A percentile compares a stretch with the other conserved stretches of the same genome.
Conservation (phyloP, 1,140 invertebrate genomes). For the Nomia melanderi region DNA sequence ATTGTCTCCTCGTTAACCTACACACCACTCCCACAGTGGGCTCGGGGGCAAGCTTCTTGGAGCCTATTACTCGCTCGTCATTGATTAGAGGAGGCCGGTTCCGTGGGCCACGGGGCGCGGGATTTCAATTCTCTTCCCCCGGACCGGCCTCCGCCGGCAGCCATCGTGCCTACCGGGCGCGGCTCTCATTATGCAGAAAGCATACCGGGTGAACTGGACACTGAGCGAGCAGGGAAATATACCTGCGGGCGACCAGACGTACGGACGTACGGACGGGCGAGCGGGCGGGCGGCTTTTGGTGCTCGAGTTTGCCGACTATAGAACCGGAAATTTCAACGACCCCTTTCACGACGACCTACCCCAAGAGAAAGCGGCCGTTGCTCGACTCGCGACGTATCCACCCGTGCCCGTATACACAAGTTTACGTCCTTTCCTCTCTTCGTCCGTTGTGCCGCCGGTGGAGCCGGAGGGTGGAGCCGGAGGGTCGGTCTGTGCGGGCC, state of each 20-base stretch:
- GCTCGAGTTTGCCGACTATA: conserved; percentile 43
- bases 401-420: background rate
- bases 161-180: too few relatives aligned
- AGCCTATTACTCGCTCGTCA: conserved; percentile 33
- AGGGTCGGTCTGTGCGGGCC: conserved; percentile 9
- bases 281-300: conserved; percentile 34
- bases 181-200: conserved; percentile 46
- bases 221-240: conserved; percentile 30
- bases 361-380: conserved; percentile 45
- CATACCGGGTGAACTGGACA: conserved; percentile 36
- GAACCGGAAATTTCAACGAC: conserved; percentile 51
- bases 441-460: background rate
- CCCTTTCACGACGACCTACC: conserved; percentile 49
- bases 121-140: conserved; percentile 19
- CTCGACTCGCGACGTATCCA: conserved; percentile 30
- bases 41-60: background rate
- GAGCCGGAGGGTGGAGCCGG: background rate
- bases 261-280: too few relatives aligned
- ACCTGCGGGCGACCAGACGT: conserved; percentile 25
- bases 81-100: conserved; percentile 23
- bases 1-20: too few relatives aligned
- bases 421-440: background rate
- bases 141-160: too few relatives aligned
- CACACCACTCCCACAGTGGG: too few relatives aligned
- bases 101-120: background rate